Conservation (phyloP, 2,113 vertebrate genomes). For the Balaeniceps rex region DNA sequence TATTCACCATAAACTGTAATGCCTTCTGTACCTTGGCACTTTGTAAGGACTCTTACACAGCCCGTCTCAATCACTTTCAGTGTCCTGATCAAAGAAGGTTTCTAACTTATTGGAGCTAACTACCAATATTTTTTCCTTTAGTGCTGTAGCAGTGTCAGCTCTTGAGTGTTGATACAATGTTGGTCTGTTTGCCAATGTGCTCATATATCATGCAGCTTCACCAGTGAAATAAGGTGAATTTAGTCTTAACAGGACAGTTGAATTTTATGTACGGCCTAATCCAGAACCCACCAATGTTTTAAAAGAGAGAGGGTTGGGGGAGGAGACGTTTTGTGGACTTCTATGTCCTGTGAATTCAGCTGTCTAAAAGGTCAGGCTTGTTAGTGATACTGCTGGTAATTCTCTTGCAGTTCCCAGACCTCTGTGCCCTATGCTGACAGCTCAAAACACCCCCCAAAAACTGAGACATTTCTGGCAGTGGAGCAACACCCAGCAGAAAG, state of each 20-base stretch:
- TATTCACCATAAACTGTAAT: neutral
- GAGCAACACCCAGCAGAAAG: neutral
- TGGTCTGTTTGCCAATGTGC: neutral
- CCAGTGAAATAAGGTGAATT: neutral
- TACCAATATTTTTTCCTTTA: conserved; percentile 44
- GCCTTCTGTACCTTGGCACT: neutral
- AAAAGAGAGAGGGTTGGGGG: neutral
- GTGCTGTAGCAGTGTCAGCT: neutral
- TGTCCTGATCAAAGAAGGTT: neutral
- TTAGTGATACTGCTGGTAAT: neutral
- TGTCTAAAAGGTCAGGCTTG: neutral
- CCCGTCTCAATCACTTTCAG: neutral
- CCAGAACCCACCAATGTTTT: neutral
- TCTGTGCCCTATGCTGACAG: neutral
- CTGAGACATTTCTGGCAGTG: neutral
- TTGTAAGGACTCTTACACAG: neutral
- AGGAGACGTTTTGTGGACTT: neutral
- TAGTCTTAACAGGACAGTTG: neutral
- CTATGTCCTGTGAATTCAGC: neutral
- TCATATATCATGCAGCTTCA: neutral
- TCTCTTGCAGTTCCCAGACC: neutral
- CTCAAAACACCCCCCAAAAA: neutral
- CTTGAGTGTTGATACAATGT: neutral
- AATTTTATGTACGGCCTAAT: neutral
- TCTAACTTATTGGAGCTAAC: neutral